Evolutionary conservation across 2,113 vertebrate genomes (phyloP), one percentile per base, ranked within the genome.

Genomic region (Zosterops hypoxanthus): DNA sequence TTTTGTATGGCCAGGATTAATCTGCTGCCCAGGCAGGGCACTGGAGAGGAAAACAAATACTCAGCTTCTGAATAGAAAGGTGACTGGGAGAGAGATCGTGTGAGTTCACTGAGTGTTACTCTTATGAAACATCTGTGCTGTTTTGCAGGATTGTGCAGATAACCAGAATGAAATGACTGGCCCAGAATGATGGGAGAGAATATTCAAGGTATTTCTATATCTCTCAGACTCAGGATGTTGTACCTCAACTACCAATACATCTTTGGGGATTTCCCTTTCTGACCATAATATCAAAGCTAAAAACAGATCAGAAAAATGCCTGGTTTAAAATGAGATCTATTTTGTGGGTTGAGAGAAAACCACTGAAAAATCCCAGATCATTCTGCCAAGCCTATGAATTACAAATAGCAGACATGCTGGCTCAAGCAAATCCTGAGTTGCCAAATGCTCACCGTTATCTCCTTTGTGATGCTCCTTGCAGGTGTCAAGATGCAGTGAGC

Each of bases 361-460:
- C 95, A 96, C 95, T 96, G 97, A 98, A 97, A 97, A 97, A 90
- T 97, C 97, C 95, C 95, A 94, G 93, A 91, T 96, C 95, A 92
- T 93, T 78, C 93, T 97, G 97, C 97, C 98, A 98, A 97, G 94
- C 92, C 97, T 78, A 86, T 97, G 97, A 97, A 98, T 97, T 97
- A 97, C 96, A 98, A 97, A 95, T 75, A 97, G 85, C 96, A 97
- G 97, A 94, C 94, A 73, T 49, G 72, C 93, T 98, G 97, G 96
- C 97, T 98, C 92, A 88, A 95, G 96, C 89, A 97, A 96, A 97
- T 93, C 95, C 92, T 92, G 5, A 57, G 84, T 95, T 97, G 97
- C 97, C 96, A 98, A 97, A 96, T 19, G 80, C 82, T 97, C 92
- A 57, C 92, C 56, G 36, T 96, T 97, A 97, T 97, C 97, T 97